Base-by-base conservation (phyloP, 2,113 vertebrate genomes). In the Junco hyemalis region DNA sequence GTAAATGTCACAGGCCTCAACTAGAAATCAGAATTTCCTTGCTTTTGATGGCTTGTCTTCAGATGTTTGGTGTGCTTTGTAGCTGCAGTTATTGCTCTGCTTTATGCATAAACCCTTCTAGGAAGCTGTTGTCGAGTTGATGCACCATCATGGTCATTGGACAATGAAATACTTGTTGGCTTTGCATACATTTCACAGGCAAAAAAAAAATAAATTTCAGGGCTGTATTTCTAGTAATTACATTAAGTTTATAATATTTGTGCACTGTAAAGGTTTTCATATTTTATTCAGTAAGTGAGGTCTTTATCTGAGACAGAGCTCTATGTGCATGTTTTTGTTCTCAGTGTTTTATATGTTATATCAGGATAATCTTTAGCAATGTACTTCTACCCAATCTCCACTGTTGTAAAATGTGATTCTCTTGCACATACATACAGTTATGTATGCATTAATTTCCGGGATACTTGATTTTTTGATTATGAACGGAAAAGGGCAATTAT, bases 1-100 rank as follows among this genome's bases (percentile, higher is more conserved):
- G 88, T 90, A 97, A 97, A 96, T 96, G 96, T 96, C 95, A 96
- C 80, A 85, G 90, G 94, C 93, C 76, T 90, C 92, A 95, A 83
- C 90, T 68, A 48, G 93, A 81, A 93, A 97, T 93, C 92, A 94
- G 88, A 95, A 96, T 95, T 95, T 92, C 57, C 90, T 91, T 93
- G 74, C 72, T 95, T 94, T 96, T 93, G 91, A 94, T 94, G 92
- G 80, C 77, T 94, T 94, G 45, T 76, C 91, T 93, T 96, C 86
- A 88, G 93, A 93, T 95, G 88, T 95, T 95, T 85, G 63, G 59
- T 76, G 69, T 73, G 47, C 78, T 94, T 94, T 90, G 76, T 56
- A 86, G 89, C 65, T 83, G 42, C 47, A 80, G 64, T 79, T 91
- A 70, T 56, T 53, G 50, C 81, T 88, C 25, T 95, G 8, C 47